A percentile compares a stretch with the other conserved stretches of the same genome.
Evolutionary conservation across 2,797 vertebrate species (phyloP).

Genomic region (Lemur catta): DNA sequence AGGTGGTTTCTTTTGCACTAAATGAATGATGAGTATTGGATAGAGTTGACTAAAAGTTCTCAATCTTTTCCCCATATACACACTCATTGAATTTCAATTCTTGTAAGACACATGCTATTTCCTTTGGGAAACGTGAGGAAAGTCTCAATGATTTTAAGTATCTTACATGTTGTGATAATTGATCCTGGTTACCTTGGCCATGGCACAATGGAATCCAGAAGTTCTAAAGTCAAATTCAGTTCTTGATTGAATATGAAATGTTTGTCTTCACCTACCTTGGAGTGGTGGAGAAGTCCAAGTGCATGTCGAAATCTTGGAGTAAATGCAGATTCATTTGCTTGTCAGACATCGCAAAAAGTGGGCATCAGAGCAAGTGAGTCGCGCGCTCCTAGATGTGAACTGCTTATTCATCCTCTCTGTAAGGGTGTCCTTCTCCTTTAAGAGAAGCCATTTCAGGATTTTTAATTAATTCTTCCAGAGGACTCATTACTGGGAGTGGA

Average conservation of each 20-base stretch:
- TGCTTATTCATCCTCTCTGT: rapidly evolving
- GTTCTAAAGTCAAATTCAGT: background rate
- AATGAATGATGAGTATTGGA: background rate
- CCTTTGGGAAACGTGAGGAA: background rate
- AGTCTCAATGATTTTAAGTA: background rate
- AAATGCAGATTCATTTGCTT: background rate
- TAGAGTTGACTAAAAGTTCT: background rate
- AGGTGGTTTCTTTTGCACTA: background rate
- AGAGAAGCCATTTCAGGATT: background rate
- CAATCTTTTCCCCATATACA: background rate
- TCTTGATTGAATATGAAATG: background rate
- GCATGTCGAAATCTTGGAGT: rapidly evolving
- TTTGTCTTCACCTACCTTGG: rapidly evolving
- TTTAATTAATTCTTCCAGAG: background rate
- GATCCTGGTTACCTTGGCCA: background rate
- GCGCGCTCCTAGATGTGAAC: rapidly evolving
- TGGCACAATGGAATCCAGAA: background rate
- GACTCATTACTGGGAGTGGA: background rate
- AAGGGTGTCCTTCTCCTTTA: background rate
- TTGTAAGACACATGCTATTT: background rate
- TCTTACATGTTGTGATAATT: background rate
- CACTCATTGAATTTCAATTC: background rate
- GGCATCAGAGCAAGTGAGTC: rapidly evolving
- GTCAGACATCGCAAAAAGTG: background rate
- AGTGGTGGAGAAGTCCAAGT: rapidly evolving